Evolutionary conservation across 35 echinoderm and acorn worm genomes (phyloP), one percentile per base, ranked within the genome.

Genomic region (Stichopus chloronotus): DNA sequence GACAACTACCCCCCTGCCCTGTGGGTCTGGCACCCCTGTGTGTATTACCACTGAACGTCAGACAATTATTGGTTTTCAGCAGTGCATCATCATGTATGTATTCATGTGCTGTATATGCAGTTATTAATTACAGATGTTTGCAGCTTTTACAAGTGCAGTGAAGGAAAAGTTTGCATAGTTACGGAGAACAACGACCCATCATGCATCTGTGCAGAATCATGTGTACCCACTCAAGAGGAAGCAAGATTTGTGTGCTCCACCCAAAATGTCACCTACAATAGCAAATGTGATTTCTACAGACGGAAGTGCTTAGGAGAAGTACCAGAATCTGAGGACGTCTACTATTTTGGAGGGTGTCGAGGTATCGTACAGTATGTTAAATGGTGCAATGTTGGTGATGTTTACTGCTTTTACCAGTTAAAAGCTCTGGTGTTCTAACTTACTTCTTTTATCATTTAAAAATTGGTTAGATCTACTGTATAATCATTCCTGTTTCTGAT

Each of bases 231-330:
- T 9, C 53, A 76, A 16, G 92, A 93, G 19, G 58, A 58, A 52
- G 61, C 85, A 5, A 71, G 72, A 19, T 56, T 14, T 12, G 60
- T 93, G 8, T 93, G 92, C 19, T 72, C 59, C 22, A 86, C 80
- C 53, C 16, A 16, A 4, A 93, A 93, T 20, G 63, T 87, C 20
- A 93, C 92, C 8, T 93, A 86, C 25, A 13, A 9, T 12, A 93
- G 81, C 81, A 78, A 93, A 22, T 93, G 92, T 87, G 92, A 93
- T 22, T 93, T 93, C 61, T 93, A 93, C 81, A 68, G 92, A 19
- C 79, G 11, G 80, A 93, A 93, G 52, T 93, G 92, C 52, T 10
- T 55, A 10, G 58, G 25, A 13, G 88, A 72, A 78, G 21, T 72
- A 55, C 9, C 72, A 52, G 88, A 72, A 9, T 19, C 53, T 53